A percentile compares a stretch with the other conserved stretches of the same genome.
These are phyloP conservation scores for Argyresthia albistria DNA, from an alignment of 2,888 invertebrate genomes.

Conservation along the genomic window DNA sequence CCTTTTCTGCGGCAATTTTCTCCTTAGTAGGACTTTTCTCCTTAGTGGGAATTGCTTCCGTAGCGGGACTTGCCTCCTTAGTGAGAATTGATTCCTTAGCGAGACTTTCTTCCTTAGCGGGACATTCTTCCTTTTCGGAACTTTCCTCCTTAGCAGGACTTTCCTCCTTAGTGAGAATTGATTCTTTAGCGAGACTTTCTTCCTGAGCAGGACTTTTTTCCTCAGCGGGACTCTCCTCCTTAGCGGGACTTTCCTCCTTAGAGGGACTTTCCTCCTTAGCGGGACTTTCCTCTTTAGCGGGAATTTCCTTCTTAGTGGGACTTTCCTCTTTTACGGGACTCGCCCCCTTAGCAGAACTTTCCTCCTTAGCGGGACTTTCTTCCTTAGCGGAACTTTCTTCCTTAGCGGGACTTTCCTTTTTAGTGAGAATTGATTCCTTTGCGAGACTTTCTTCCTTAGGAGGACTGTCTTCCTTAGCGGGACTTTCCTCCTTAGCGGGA, in stretches of 20 bases:
- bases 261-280: not conserved
- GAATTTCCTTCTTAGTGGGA: not conserved
- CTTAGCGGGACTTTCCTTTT: not conserved
- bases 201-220: not conserved
- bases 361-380: not conserved
- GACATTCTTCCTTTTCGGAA: no score
- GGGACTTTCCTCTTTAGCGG: not conserved
- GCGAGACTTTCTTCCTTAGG: no score
- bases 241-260: not conserved
- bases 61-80: no score
- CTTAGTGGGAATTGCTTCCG: no score
- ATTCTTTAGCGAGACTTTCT: not conserved
- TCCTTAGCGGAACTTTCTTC: not conserved
- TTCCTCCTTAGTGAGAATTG: slow-evolving; percentile 3
- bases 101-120: no score
- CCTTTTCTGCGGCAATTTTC: no score
- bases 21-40: no score
- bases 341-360: not conserved
- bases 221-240: not conserved
- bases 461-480: no score
- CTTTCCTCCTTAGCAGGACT: slow-evolving; percentile 8
- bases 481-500: no score
- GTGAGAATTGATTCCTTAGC: no score
- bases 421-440: no score
- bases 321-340: not conserved